Base-by-base conservation (phyloP, 1,140 invertebrate species). In the Micrasema minimum region DNA sequence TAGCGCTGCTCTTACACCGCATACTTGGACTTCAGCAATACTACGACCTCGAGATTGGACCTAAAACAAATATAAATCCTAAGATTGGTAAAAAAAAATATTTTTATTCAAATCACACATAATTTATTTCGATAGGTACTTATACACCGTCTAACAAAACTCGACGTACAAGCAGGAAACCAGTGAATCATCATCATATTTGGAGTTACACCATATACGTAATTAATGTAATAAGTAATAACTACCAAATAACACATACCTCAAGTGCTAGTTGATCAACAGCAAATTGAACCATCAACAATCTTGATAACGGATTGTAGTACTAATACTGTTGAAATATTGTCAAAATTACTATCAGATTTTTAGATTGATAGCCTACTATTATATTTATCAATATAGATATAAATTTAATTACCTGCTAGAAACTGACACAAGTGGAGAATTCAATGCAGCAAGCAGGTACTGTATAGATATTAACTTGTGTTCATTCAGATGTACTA, bases 1-100 rank as follows among this genome's bases (percentile, higher is more conserved):
- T 75, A 92, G 83, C n/a, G 90, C 89, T 7, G 90, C 89, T 79
- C 89, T 89, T 2, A 96, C 95, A 10, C 95, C 94, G 67, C 91
- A 91, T 0, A 98, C 94, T 83, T 97, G 95, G 12, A 98, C 82
- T 79, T 97, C 95, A 0, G 91, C 95, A 68, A 96, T 91, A 80
- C 92, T 93, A 66, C 93, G 87, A 20, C 94, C 95, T 81, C 90
- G 82, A 1, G 92, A 94, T 77, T 95, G 91, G 55, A 92, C 81
- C 83, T 83, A 75, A 66, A 48, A 66, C 11, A 20, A 37, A 23
- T 35, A 35, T 43, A 45, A 69, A 38, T 22, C 11, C n/a, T n/a
- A n/a, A n/a, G n/a, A n/a, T n/a, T n/a, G n/a, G n/a, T n/a, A n/a
- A n/a, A n/a, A 14, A 11, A 10, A n/a, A 11, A n/a, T 4, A 46